phyloP scores from a whole-genome alignment of 2,797 vertebrate species.

The Pipistrellus kuhlii region DNA sequence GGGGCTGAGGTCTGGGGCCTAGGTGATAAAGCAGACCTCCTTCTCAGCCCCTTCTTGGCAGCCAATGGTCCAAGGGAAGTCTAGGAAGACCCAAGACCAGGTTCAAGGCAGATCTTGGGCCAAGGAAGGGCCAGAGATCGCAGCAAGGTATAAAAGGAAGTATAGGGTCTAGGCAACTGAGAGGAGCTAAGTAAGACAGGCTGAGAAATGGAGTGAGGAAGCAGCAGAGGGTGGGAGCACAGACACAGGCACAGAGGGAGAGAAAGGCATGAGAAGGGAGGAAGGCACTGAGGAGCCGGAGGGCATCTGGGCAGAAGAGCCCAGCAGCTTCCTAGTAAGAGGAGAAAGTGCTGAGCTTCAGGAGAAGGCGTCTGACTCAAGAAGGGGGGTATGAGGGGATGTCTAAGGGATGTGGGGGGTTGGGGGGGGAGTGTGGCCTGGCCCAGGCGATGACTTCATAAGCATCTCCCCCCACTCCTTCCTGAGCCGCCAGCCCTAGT shows the following conservation, averaged over 20 bases:
- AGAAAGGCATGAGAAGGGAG: neutral
- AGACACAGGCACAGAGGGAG: neutral
- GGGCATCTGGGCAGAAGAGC: neutral
- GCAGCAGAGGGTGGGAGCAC: neutral
- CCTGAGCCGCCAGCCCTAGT: constrained; percentile 62
- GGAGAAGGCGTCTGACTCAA: constrained; percentile 18
- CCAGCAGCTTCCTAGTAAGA: constrained; percentile 32
- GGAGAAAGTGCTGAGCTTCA: constrained; percentile 56
- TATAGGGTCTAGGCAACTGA: neutral
- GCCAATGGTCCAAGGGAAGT: neutral
- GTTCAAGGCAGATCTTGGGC: neutral
- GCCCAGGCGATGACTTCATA: constrained; percentile 76
- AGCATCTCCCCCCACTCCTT: constrained; percentile 62
- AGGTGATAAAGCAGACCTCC: neutral
- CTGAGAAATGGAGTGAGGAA: neutral
- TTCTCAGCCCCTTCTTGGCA: neutral
- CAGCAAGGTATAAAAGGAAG: neutral
- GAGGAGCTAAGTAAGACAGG: neutral
- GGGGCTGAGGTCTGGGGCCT: neutral
- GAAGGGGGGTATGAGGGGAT: neutral
- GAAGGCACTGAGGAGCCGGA: neutral
- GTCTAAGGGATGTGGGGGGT: constrained; percentile 19
- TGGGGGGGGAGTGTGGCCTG: neutral
- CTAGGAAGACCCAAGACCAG: neutral
- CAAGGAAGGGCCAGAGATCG: neutral